Evolutionary conservation across 2,888 invertebrate species (phyloP), one percentile per base, ranked within the genome.

Genomic region (Pharmacophagus antenor): DNA sequence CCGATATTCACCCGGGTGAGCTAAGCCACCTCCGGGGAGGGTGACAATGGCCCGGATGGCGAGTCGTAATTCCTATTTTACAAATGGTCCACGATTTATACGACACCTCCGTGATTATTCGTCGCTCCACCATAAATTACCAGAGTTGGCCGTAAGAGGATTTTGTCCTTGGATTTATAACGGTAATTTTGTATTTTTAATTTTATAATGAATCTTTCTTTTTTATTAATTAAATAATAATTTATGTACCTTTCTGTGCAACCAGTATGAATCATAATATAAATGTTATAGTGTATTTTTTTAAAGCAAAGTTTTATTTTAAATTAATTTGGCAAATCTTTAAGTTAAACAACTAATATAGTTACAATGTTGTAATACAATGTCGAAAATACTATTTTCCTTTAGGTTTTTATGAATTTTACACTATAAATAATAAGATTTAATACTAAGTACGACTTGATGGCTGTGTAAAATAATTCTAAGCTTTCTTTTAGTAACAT

Each of bases 21-120:
- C 63, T 57, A 58, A 61, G 65, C 62, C 64, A 64, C 63, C 60
- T 61, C 61, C 66, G 64, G 67, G 61, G 69, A 70, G 77, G 81
- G 81, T 75, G 85, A 86, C 85, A 84, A 79, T 78, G 71, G 68
- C 75, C 72, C 68, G 72, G 71, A 75, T 62, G 76, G 77, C 71
- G 77, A 79, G 71, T 73, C 82, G 86, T 87, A 86, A 88, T 88
- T 83, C 88, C 84, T 85, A 88, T 89, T 90, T 88, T 85, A 88
- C 88, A 89, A 90, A 89, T 87, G 89, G 85, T 76, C 74, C 80
- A 84, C 82, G 80, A 90, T 90, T 90, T 90, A 90, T 89, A 80
- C 85, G 88, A 82, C 88, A 87, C 86, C 85, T 83, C 70, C 68
- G 82, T 90, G 89, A 90, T 89, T 89, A 90, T 90, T 84, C 88